Evolutionary conservation across 2,797 vertebrate genomes (phyloP), one percentile per base, ranked within the genome.

Genomic region (Tangara arthus): DNA sequence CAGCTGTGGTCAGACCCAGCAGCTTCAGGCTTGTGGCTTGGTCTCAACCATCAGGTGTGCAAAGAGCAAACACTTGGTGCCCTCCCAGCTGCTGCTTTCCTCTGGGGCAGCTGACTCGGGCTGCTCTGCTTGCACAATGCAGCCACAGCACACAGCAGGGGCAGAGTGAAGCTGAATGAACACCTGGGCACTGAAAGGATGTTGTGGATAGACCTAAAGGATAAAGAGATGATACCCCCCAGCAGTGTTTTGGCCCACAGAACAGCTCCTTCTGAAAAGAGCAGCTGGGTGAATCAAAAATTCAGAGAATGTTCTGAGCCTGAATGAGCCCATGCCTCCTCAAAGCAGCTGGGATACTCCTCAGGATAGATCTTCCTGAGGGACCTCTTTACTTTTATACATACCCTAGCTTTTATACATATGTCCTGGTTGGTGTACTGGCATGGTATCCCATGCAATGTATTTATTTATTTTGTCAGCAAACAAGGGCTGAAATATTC

Each of bases 131-230:
- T 21, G 27, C 66, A n/a, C 53, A 32, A 19, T 17, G 34, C 44
- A 41, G 6, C 23, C 6, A 0, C 2, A 2, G 49, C 4, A 3
- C 53, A 21, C 21, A 28, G 20, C 32, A 34, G 26, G 34, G 30
- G 47, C 68, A 37, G 60, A 23, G 44, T 41, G 46, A 64, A 60
- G 50, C 56, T 32, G 3, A 26, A 52, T 17, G 41, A 80, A 49
- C 39, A 15, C 66, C 69, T 24, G 13, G 35, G 23, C 0, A 1
- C 57, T 42, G 41, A 46, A 53, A 75, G 5, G 53, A 19, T 60
- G 37, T 16, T 3, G 0, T 23, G 24, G 19, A 11, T 11, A 42
- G 56, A 47, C 23, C 32, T 23, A 32, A 60, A 5, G 27, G 50
- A 44, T 42, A 69, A 49, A 24, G 5, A 55, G 39, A 46, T 4